Base-by-base conservation (phyloP, 2,888 invertebrate species). In the Gasteruption jaculator region DNA sequence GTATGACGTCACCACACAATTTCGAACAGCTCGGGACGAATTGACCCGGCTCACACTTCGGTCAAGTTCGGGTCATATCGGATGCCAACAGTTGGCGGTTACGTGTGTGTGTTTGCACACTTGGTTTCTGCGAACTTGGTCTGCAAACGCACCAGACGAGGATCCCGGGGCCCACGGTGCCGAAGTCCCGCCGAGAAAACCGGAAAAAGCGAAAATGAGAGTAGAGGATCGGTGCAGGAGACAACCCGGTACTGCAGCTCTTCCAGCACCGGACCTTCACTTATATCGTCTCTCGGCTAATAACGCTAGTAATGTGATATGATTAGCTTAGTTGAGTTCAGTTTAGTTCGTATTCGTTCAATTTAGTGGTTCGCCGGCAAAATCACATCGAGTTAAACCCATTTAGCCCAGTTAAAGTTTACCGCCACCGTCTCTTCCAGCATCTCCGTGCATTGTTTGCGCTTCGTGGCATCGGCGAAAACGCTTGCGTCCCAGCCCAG, bases 251-350 rank as follows among this genome's bases (percentile, higher is more conserved):
- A 69, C 68, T 69, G 68, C 68, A 68, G 68, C 52, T 58, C 50
- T 54, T 52, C 52, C 63, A 65, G 63, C 66, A 62, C 58, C 64
- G 67, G 61, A 58, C 65, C 68, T 68, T 69, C 63, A 62, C 69
- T 69, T 68, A 68, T 68, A 69, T 68, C 65, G 64, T 68, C 63
- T 61, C 64, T 61, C 63, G 63, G 62, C 67, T 68, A 69, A 69
- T 68, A 68, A 69, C 66, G 63, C 63, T 63, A 65, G 69, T 69
- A 69, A 69, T 68, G 67, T 69, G 68, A 69, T 68, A 68, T 66
- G 68, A 69, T 69, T 68, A 69, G 68, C 64, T 69, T 63, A 68
- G 69, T 69, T 69, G 67, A 69, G 67, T 64, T 68, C 67, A 67
- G 68, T 68, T 68, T 68, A 69, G 68, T 69, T 68, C 67, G 61